Evolutionary conservation across 2,797 vertebrate genomes (phyloP), one percentile per base, ranked within the genome.

Genomic region (Acropternis orthonyx): DNA sequence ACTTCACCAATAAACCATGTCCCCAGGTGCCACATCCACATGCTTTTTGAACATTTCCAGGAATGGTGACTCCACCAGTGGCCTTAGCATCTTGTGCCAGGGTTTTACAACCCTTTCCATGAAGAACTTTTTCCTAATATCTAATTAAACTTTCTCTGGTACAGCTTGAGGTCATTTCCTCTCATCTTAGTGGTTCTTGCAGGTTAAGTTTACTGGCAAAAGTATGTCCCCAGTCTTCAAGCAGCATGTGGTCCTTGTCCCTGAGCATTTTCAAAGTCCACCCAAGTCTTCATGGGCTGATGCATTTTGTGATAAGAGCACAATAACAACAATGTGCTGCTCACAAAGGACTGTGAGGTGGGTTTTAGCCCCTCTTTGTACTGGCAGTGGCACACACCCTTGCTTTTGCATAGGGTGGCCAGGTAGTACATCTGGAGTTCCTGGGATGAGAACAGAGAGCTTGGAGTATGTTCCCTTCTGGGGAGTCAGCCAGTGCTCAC

Each of bases 281-380:
- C 56, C 63, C 26, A 7, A 26, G 44, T 75, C 59, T 34, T 16
- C 16, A 58, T 51, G 51, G 41, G 24, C 30, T 30, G 8, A 0
- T 51, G 46, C 4, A 39, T 17, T 17, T 36, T 43, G 55, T 46
- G 39, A 22, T 22, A 36, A 39, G 46, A 54, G 67, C 74, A 10
- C 36, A 26, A 5, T 43, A 36, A 10, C 30, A 41, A 48, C 14
- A 9, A 1, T 14, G 11, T 24, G 59, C 63, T 55, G 27, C 48
- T 30, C 0, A 1, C 27, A 21, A 5, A 28, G 51, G 61, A 8
- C 4, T 0, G 0, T 4, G 19, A 27, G 68, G 28, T 2, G 3
- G 34, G 20, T 8, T 58, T 66, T 37, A 44, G 65, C 7, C n/a
- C 46, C 0, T 0, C 0, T 1, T 14, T 26, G 39, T 3, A 4